Base-by-base conservation (phyloP, 1,140 invertebrate species). In the Drosophila teissieri region DNA sequence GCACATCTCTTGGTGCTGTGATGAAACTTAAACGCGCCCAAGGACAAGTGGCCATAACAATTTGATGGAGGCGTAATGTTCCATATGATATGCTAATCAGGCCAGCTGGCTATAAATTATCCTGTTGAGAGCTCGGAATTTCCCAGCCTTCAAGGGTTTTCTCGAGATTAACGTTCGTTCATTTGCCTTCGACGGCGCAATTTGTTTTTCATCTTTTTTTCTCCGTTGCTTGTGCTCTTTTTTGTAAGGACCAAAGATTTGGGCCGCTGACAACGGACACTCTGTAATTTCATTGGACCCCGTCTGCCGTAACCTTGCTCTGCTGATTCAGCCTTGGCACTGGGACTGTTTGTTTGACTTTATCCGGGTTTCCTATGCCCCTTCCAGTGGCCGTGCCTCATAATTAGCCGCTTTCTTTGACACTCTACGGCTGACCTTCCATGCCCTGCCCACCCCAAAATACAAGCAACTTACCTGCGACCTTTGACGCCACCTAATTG, bases 401-500 rank as follows among this genome's bases (percentile, higher is more conserved):
- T 67, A 80, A 80, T 84, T 77, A 76, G 72, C 65, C 61, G 49
- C 73, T 80, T 80, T 74, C 77, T 83, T 79, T 83, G 69, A 83
- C 74, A 75, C 70, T 55, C 19, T 40, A 82, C 42, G 55, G 48
- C 54, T 45, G 69, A 4, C 4, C 1, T 22, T 2, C 22, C n/a
- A n/a, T 19, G 19, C 48, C 17, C 46, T 39, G n/a, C 46, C 27
- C 44, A 46, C 54, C 57, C 8, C 15, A 44, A 10, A 17, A 53
- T 45, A 45, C 54, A 40, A 46, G 39, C 46, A 60, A 60, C 65
- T 34, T 46, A 34, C 2, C 37, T 52, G 76, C 61, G 61, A 84
- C 72, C 81, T 80, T 72, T 70, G 73, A 69, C 67, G 62, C 46
- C 81, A 81, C 78, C 78, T 86, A 86, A 85, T 85, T 86, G 81